Evolutionary conservation across 2,888 invertebrate species (phyloP).

Genomic region (Nomada hirtipes): DNA sequence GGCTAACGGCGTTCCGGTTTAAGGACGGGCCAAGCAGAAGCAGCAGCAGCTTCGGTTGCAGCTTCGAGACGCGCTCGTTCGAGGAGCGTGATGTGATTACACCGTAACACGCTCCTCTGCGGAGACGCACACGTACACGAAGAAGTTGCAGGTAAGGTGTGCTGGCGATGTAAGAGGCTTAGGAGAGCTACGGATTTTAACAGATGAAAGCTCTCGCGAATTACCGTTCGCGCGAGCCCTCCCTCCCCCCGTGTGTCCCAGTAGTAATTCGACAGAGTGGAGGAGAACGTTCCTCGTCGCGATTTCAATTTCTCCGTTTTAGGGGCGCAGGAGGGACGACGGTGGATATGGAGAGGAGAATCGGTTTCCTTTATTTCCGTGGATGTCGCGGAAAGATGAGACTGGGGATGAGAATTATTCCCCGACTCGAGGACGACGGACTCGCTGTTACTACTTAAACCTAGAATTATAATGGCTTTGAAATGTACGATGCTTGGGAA

Average conservation of each 20-base stretch:
- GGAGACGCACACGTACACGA: neutral
- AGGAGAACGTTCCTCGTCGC: slow-evolving; percentile 26
- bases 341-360: neutral
- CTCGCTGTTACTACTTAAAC: too few species aligned
- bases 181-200: slow-evolving; percentile 64
- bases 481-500: too few species aligned
- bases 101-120: slow-evolving; percentile 7
- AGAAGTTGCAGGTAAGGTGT: neutral
- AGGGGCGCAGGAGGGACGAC: neutral
- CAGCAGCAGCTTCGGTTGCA: neutral
- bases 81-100: slow-evolving; percentile 63
- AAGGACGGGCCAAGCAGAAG: slow-evolving; percentile 39
- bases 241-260: slow-evolving; percentile 57
- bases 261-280: slow-evolving; percentile 75
- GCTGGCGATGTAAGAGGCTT: slow-evolving; percentile 41
- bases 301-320: slow-evolving; percentile 44
- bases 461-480: too few species aligned
- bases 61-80: slow-evolving; percentile 39
- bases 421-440: too few species aligned
- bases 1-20: slow-evolving; percentile 61
- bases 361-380: too few species aligned
- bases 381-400: neutral
- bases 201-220: slow-evolving; percentile 68
- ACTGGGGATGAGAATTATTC: too few species aligned
- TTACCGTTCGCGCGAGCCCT: slow-evolving; percentile 48